Percentiles rank a stretch among this genome's conserved stretches.
Evolutionary conservation across 1,140 invertebrate species (phyloP).

Genomic region (Chrysopa pallens): DNA sequence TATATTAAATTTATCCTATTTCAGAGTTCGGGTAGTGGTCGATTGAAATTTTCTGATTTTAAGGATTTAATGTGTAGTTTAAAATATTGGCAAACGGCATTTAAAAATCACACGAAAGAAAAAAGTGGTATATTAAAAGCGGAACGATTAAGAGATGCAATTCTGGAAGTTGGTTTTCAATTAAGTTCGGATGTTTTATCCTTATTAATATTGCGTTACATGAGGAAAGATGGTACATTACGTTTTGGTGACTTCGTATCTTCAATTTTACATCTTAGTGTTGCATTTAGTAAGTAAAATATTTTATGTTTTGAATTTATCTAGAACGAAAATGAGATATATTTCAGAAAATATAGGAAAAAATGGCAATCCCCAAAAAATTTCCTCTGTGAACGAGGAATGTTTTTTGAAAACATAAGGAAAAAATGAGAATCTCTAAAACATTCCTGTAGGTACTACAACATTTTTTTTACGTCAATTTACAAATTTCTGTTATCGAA

Average conservation of each 20-base stretch:
- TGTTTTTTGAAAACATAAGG: background rate
- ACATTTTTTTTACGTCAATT: background rate
- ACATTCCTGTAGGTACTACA: background rate
- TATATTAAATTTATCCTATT: conserved; percentile 1
- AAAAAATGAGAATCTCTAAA: background rate
- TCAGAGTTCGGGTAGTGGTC: conserved; percentile 58
- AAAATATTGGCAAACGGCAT: conserved; percentile 79
- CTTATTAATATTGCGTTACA: conserved; percentile 67
- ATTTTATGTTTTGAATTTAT: conserved; percentile 4
- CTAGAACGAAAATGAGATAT: background rate
- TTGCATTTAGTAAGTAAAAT: conserved; percentile 60
- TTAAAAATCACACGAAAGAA: conserved; percentile 79
- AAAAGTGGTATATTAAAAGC: conserved; percentile 79
- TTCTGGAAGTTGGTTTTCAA: conserved; percentile 75
- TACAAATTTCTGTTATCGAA: too few relatives aligned
- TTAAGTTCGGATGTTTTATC: conserved; percentile 67
- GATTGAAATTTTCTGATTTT: conserved; percentile 72
- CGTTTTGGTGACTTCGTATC: conserved; percentile 85
- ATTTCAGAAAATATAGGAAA: background rate
- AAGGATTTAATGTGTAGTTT: conserved; percentile 84
- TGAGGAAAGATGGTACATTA: conserved; percentile 85
- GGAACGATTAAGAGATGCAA: conserved; percentile 66
- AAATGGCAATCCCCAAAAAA: background rate
- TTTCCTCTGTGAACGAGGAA: background rate
- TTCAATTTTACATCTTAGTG: conserved; percentile 70